These are phyloP conservation scores for Steatornis caripensis DNA, from an alignment of 2,113 vertebrate species.

Conservation along the genomic window DNA sequence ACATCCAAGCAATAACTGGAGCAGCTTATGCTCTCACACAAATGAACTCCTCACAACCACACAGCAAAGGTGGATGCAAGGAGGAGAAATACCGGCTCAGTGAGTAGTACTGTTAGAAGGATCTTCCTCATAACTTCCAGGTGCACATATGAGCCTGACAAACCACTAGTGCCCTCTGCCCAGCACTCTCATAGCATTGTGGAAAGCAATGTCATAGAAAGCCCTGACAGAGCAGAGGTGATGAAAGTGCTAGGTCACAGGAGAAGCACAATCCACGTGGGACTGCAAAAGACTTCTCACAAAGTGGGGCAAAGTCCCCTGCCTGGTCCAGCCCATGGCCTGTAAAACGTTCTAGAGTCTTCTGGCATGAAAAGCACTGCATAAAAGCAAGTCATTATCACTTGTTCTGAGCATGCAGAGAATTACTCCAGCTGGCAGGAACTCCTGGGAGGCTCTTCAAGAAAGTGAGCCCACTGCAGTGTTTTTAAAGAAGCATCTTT, in stretches of 20 bases:
- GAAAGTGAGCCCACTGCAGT: background rate
- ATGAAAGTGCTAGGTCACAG: background rate
- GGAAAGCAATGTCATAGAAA: background rate
- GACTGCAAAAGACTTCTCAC: background rate
- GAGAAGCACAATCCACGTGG: background rate
- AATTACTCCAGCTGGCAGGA: background rate
- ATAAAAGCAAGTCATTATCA: background rate
- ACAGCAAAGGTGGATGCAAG: background rate
- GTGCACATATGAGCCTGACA: background rate
- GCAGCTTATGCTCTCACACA: background rate
- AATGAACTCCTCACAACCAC: background rate
- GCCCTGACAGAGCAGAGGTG: background rate
- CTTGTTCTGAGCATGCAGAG: background rate
- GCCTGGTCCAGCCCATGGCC: background rate
- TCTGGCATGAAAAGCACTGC: background rate
- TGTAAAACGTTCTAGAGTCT: background rate
- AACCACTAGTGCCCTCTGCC: background rate
- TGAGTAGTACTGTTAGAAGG: background rate
- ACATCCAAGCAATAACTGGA: background rate
- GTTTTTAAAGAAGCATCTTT: background rate
- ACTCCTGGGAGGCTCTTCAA: background rate
- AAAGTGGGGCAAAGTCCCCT: background rate
- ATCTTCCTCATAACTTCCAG: background rate
- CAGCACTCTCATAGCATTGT: background rate
- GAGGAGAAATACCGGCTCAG: background rate